phyloP scores from a whole-genome alignment of 2,113 vertebrate species.

The Mesitornis unicolor region DNA sequence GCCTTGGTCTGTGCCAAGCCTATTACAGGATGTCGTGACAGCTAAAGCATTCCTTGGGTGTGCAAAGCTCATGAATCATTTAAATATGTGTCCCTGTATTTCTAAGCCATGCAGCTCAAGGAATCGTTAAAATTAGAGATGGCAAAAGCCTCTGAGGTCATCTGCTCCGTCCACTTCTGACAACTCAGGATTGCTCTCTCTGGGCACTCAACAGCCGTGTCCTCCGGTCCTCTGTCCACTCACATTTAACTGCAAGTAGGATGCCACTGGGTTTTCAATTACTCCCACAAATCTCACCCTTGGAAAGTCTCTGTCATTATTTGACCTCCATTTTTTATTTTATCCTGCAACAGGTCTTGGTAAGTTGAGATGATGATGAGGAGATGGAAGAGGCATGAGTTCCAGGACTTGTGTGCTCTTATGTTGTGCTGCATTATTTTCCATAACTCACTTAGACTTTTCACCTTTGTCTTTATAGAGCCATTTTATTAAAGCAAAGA shows the following conservation, averaged over 20 bases:
- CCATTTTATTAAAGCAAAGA: neutral
- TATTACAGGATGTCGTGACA: neutral
- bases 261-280: neutral
- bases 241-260: neutral
- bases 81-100: neutral
- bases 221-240: neutral
- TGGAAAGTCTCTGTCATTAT: neutral
- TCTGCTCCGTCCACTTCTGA: neutral
- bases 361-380: no score
- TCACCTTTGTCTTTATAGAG: fast-evolving
- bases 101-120: neutral
- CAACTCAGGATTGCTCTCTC: neutral
- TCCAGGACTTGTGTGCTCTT: neutral
- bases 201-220: fast-evolving
- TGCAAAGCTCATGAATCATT: neutral
- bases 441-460: neutral
- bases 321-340: neutral
- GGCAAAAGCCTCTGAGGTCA: neutral
- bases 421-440: neutral
- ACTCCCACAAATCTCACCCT: neutral
- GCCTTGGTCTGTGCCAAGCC: neutral
- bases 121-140: neutral
- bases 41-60: neutral
- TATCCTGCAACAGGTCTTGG: neutral
- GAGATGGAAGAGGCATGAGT: neutral